A percentile compares a stretch with the other conserved stretches of the same genome.
phyloP scores from a whole-genome alignment of 2,797 vertebrate genomes.

The Australoheros facetus region DNA sequence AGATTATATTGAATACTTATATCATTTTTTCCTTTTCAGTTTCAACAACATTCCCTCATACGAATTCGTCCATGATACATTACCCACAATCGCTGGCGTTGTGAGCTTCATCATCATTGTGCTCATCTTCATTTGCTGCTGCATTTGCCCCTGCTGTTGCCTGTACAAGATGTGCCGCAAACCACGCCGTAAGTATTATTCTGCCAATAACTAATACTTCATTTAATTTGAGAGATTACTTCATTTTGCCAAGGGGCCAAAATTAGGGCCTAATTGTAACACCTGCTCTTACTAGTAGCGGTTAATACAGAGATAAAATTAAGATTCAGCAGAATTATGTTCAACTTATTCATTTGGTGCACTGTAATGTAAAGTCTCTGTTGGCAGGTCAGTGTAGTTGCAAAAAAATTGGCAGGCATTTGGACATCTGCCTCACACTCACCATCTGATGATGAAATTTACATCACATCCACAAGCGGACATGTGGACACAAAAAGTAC shows the following conservation, averaged over 20 bases:
- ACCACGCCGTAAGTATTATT: slow-evolving; percentile 83
- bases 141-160: slow-evolving; percentile 92
- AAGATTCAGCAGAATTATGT: background rate
- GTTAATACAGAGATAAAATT: background rate
- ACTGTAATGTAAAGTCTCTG: background rate
- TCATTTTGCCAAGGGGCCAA: fast-evolving
- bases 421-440: background rate
- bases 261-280: fast-evolving
- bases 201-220: no score
- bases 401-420: background rate
- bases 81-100: slow-evolving; percentile 65
- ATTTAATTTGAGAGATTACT: fast-evolving
- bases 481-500: fast-evolving
- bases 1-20: background rate
- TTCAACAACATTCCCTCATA: fast-evolving
- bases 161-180: slow-evolving; percentile 89
- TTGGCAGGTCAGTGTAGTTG: background rate
- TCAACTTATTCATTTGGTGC: background rate
- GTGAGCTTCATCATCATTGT: slow-evolving; percentile 48
- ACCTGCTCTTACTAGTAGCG: fast-evolving
- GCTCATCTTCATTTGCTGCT: slow-evolving; percentile 84
- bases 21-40: slow-evolving; percentile 18
- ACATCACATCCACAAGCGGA: background rate
- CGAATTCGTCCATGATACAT: fast-evolving
- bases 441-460: background rate